Conservation (phyloP, 1,140 invertebrate species). For the Lepidotrigona ventralis region DNA sequence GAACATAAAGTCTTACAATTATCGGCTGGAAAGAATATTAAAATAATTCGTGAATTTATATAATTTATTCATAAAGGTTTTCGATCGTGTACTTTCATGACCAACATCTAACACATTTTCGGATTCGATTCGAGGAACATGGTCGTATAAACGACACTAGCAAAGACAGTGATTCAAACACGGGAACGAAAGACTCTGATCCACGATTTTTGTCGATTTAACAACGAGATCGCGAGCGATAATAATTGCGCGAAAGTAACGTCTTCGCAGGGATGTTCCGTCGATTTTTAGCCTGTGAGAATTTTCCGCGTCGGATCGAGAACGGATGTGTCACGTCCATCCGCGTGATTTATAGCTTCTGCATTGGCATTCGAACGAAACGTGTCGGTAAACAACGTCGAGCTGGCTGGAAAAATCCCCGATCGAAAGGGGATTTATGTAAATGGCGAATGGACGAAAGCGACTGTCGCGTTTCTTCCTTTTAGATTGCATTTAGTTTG, state of each 20-base stretch:
- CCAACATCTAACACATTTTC: not conserved
- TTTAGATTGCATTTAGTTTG: not conserved
- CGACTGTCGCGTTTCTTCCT: not conserved
- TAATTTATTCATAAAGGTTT: no score
- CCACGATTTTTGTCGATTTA: slow-evolving; percentile 32
- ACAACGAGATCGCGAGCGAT: not conserved
- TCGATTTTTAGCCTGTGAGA: slow-evolving; percentile 23
- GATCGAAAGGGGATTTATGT: not conserved
- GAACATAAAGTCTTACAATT: no score
- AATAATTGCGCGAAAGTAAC: not conserved
- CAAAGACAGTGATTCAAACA: not conserved
- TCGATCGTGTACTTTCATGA: not conserved
- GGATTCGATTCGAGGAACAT: not conserved
- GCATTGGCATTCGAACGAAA: slow-evolving; percentile 11
- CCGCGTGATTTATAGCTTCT: slow-evolving; percentile 31
- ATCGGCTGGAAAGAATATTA: no score
- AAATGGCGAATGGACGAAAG: not conserved
- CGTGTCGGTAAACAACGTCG: slow-evolving; percentile 32
- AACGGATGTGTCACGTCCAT: slow-evolving; percentile 30
- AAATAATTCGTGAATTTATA: no score
- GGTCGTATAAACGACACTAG: not conserved
- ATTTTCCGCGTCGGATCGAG: not conserved
- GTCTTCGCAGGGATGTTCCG: not conserved
- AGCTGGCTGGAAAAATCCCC: slow-evolving; percentile 14
- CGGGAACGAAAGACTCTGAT: not conserved